Percentiles rank a stretch among this genome's conserved stretches.
These are phyloP conservation scores for Craseonycteris thonglongyai DNA, from an alignment of 2,113 vertebrate species.

Conservation along the genomic window DNA sequence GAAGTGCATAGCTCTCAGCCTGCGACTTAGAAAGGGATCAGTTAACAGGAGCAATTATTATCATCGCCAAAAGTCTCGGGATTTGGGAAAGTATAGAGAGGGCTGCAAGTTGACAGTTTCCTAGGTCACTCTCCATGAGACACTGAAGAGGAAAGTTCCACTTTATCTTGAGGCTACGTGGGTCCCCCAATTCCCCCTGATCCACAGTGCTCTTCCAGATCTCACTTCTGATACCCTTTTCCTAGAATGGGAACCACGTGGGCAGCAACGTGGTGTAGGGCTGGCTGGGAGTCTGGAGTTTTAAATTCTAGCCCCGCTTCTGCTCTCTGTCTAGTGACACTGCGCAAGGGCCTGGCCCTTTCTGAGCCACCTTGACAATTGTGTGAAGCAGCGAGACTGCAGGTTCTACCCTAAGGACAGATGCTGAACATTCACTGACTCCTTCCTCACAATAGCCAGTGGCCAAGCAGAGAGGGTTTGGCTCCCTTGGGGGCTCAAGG, in stretches of 20 bases:
- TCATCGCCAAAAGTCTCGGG: not conserved
- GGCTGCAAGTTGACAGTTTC: not conserved
- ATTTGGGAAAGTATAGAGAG: not conserved
- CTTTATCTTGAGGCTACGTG: not conserved
- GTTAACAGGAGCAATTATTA: too few relatives aligned
- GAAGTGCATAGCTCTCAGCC: not conserved
- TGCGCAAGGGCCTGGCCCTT: not conserved
- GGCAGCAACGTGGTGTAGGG: not conserved
- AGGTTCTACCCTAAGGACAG: not conserved
- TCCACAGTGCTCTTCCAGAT: not conserved
- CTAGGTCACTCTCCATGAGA: not conserved
- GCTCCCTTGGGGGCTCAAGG: not conserved
- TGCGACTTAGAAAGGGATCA: not conserved
- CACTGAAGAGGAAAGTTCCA: not conserved
- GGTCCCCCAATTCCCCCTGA: too few relatives aligned
- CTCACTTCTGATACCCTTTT: not conserved
- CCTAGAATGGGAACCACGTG: fast-evolving
- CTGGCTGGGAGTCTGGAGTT: not conserved
- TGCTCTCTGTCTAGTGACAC: not conserved
- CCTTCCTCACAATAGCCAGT: not conserved
- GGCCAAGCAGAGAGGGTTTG: conserved; percentile 38
- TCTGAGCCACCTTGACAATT: not conserved
- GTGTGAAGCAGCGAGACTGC: not conserved
- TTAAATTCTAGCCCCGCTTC: not conserved
- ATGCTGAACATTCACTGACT: not conserved